Conservation (phyloP, 2,113 vertebrate species). For the Alouatta palliata region DNA sequence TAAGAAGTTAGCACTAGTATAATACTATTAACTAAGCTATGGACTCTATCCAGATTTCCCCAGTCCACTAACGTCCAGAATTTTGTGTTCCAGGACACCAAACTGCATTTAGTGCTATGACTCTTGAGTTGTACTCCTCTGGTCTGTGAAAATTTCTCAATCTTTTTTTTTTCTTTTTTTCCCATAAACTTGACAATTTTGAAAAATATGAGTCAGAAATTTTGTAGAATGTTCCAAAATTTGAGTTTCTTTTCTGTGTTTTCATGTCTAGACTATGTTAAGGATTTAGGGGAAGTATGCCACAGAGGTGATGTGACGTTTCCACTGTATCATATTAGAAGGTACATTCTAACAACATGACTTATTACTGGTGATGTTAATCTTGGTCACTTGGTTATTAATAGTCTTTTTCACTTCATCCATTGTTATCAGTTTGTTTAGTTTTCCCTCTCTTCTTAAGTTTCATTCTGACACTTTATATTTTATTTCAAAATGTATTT, state of each 20-base stretch:
- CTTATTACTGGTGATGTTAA: not conserved
- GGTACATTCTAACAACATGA: not conserved
- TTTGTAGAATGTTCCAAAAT: not conserved
- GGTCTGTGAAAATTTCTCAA: not conserved
- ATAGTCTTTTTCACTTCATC: not conserved
- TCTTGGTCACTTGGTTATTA: not conserved
- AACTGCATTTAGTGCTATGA: not conserved
- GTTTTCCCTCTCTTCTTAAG: slow-evolving; percentile 1
- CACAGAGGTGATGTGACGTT: not conserved
- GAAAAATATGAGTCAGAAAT: not conserved
- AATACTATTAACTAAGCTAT: not conserved
- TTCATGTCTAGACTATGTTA: not conserved
- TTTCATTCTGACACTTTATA: slow-evolving; percentile 2
- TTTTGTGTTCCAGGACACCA: not conserved
- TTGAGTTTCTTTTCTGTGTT: not conserved
- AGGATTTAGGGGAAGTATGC: not conserved
- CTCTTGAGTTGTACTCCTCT: not conserved
- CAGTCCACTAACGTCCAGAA: not conserved
- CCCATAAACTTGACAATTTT: not conserved
- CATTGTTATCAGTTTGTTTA: not conserved
- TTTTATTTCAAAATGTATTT: not conserved
- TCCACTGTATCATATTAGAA: not conserved
- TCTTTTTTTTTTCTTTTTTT: not conserved
- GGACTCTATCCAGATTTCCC: not conserved
- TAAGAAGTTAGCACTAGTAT: not conserved